Base-by-base conservation (phyloP, 2,888 invertebrate species). In the Tenthredo mesomela region DNA sequence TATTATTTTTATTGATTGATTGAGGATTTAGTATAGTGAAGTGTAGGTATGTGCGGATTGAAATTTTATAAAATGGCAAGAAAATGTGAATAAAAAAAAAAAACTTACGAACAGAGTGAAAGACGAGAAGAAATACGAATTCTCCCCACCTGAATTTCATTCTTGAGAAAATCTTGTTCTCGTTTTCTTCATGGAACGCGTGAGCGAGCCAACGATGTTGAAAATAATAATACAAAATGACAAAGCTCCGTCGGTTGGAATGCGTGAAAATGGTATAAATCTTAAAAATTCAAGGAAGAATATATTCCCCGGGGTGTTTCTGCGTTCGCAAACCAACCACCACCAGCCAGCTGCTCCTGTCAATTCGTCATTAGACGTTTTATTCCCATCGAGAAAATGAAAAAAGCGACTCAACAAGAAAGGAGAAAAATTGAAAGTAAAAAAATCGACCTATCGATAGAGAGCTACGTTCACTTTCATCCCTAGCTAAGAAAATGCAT, bases 61-160 rank as follows among this genome's bases (percentile, higher is more conserved):
- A 67, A 6, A 18, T 67, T 29, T 67, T 4, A 5, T 33, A 33
- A 18, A 33, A 67, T 33, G 4, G 29, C 5, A 6, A 25, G 1
- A 65, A 40, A 78, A 78, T 54, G 5, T 40, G n/a, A n/a, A n/a
- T n/a, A 12, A 21, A 25, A 15, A 61, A 61, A 40, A 40, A 40
- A 47, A 67, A 82, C 82, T 82, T 70, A 82, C 82, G 47, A 47
- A 50, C 82, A 25, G 47, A 15, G 47, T 82, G 82, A 82, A 67
- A 82, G 29, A 67, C 25, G 43, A 82, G 43, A n/a, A 82, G 67
- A 7, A 82, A 65, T 18, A 82, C 29, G 29, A 67, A 33, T 43
- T 47, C 47, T 15, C 25, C 29, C 50, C 25, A 54, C 33, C 18
- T 50, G 21, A 61, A 40, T 80, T 37, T 80, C 80, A 61, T 80